phyloP scores from a whole-genome alignment of 2,113 vertebrate species.

The Meriones unguiculatus region DNA sequence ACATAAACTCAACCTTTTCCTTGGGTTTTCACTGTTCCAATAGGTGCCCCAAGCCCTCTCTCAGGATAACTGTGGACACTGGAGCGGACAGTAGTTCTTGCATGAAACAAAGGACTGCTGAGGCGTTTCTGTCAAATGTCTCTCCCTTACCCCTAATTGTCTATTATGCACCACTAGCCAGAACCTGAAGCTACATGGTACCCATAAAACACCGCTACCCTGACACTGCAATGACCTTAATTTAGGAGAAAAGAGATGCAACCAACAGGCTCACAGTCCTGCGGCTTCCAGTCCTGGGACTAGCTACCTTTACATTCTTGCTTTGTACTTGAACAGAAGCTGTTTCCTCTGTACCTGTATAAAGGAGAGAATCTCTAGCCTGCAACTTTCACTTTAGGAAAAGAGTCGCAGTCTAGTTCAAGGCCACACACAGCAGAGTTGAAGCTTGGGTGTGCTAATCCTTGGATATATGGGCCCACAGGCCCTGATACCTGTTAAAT shows the following conservation, averaged over 20 bases:
- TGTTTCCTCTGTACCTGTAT: neutral
- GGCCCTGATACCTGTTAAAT: neutral
- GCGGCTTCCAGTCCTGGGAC: neutral
- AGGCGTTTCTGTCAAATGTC: neutral
- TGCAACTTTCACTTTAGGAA: conserved; percentile 3
- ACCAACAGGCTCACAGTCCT: neutral
- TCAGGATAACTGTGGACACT: neutral
- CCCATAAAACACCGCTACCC: neutral
- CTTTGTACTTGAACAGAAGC: conserved; percentile 19
- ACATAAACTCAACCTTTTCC: neutral
- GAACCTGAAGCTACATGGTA: neutral
- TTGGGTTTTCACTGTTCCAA: neutral
- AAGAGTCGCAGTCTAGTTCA: neutral
- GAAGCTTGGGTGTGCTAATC: neutral
- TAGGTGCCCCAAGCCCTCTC: neutral
- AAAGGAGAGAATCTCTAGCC: neutral
- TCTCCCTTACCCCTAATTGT: neutral
- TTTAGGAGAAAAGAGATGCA: neutral
- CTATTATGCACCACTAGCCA: neutral
- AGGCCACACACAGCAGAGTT: neutral
- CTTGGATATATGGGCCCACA: neutral
- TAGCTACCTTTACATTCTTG: conserved; percentile 16
- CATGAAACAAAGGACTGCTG: neutral
- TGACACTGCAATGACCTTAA: neutral
- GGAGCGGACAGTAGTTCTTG: neutral